These are phyloP conservation scores for Paedocypris micromegethes DNA, from an alignment of 2,797 vertebrate species.

Conservation along the genomic window DNA sequence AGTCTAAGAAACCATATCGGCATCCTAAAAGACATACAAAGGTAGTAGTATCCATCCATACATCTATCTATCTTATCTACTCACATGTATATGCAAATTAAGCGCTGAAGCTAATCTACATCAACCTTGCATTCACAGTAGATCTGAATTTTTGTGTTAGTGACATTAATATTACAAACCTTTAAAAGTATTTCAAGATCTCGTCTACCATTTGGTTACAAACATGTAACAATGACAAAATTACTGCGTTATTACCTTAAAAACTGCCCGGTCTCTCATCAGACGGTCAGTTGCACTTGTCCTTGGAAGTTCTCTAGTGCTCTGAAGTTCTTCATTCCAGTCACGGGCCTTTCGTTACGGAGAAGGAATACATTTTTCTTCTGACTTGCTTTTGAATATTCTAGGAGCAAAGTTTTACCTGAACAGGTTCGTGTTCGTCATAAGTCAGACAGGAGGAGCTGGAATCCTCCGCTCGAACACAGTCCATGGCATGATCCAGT, in stretches of 20 bases:
- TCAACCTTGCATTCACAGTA: too few relatives aligned
- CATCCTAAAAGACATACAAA: too few relatives aligned
- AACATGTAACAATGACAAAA: too few relatives aligned
- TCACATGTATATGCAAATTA: too few relatives aligned
- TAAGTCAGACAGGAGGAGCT: constrained; percentile 82
- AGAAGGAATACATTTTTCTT: neutral
- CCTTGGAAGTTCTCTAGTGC: constrained; percentile 80
- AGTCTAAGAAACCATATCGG: too few relatives aligned
- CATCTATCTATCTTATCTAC: too few relatives aligned
- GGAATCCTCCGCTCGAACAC: constrained; percentile 82
- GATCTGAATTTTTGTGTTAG: too few relatives aligned
- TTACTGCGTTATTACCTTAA: constrained; percentile 71
- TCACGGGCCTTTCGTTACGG: constrained; percentile 76
- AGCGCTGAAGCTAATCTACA: too few relatives aligned
- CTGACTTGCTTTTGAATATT: neutral
- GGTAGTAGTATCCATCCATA: too few relatives aligned
- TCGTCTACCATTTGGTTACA: too few relatives aligned
- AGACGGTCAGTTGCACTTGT: constrained; percentile 81
- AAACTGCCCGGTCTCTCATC: constrained; percentile 83
- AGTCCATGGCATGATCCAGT: constrained; percentile 84
- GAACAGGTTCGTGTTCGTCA: constrained; percentile 86
- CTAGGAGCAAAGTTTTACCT: constrained; percentile 65
- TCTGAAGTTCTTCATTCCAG: constrained; percentile 95
- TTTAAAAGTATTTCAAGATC: too few relatives aligned
- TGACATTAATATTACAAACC: too few relatives aligned